These are phyloP conservation scores for Aleadryas rufinucha DNA, from an alignment of 2,113 vertebrate genomes.

Conservation along the genomic window DNA sequence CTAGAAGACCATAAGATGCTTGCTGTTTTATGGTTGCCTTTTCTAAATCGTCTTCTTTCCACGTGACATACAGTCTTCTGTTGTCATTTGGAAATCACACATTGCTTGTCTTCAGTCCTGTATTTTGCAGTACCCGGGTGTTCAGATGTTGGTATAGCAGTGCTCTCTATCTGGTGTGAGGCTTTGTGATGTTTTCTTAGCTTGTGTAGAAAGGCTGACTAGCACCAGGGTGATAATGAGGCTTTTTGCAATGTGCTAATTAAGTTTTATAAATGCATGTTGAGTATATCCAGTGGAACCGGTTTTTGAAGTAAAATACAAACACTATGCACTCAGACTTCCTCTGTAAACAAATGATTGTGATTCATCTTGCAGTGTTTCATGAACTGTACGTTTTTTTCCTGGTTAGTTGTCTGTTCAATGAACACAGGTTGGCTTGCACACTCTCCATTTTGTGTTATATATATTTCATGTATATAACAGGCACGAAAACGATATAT, in stretches of 20 bases:
- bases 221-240: conserved; percentile 48
- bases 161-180: not conserved
- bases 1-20: not conserved
- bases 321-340: conserved; percentile 7
- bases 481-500: not conserved
- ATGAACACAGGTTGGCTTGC: not conserved
- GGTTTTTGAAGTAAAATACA: conserved; percentile 43
- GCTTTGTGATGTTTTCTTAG: conserved; percentile 20
- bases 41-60: not conserved
- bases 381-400: not conserved
- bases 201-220: conserved; percentile 3
- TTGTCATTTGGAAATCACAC: not conserved
- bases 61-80: not conserved
- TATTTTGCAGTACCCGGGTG: not conserved
- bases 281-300: conserved; percentile 41
- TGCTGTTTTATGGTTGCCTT: not conserved
- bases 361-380: conserved; percentile 40
- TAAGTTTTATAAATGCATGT: conserved; percentile 37
- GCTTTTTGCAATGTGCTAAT: conserved; percentile 50
- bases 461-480: not conserved
- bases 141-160: not conserved
- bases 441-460: not conserved
- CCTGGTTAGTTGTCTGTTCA: not conserved
- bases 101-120: not conserved
- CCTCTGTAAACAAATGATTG: conserved; percentile 49